phyloP scores from a whole-genome alignment of 2,797 vertebrate species.

The Typhlichthys eigenmanni region DNA sequence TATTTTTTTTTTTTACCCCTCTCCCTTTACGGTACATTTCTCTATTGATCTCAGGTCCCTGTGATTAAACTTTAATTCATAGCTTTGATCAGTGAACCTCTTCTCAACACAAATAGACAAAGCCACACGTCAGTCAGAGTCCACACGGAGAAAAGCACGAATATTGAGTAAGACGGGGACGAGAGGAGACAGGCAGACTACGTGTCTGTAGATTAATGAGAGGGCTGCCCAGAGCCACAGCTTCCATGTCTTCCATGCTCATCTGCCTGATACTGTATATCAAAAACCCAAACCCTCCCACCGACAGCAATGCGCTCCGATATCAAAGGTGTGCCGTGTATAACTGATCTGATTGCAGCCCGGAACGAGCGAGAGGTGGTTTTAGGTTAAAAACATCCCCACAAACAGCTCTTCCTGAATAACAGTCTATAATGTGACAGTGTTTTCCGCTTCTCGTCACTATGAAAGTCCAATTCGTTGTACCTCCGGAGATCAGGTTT shows the following conservation, averaged over 20 bases:
- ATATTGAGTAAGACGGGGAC: not conserved
- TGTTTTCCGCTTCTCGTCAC: conserved; percentile 34
- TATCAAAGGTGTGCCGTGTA: conserved; percentile 40
- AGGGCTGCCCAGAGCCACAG: conserved; percentile 39
- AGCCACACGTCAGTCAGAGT: conserved; percentile 29
- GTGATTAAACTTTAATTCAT: conserved; percentile 52
- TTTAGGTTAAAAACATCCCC: conserved; percentile 9
- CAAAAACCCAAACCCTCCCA: conserved; percentile 37
- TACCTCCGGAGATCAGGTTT: conserved; percentile 47
- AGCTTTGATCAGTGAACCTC: conserved; percentile 51
- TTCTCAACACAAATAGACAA: conserved; percentile 44
- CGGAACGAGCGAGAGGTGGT: conserved; percentile 14
- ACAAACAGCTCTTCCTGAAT: conserved; percentile 32
- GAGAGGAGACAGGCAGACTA: conserved; percentile 28
- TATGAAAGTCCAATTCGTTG: conserved; percentile 38
- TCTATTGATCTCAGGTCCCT: conserved; percentile 45
- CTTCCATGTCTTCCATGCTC: conserved; percentile 29
- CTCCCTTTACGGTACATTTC: conserved; percentile 1
- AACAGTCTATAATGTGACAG: conserved; percentile 37
- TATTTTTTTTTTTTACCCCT: conserved; percentile 4
- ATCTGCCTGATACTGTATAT: conserved; percentile 37
- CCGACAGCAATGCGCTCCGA: conserved; percentile 29
- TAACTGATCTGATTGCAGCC: conserved; percentile 32
- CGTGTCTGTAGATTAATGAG: conserved; percentile 60
- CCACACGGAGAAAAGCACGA: conserved; percentile 9